Percentiles rank a stretch among this genome's conserved stretches.
Evolutionary conservation across 2,113 vertebrate genomes (phyloP).

Genomic region (human): DNA sequence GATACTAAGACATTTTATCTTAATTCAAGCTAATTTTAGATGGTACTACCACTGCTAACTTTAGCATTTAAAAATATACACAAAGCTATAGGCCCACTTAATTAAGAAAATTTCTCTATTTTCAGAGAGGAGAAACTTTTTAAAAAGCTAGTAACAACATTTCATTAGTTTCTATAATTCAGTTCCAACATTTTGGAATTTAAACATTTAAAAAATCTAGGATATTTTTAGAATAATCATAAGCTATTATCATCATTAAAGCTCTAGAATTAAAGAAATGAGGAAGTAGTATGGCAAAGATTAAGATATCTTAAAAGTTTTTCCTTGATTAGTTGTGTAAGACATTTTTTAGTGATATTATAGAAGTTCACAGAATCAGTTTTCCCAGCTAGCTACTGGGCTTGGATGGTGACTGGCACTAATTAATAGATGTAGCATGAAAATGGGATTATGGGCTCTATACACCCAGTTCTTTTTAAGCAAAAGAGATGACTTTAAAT

Average conservation of each 20-base stretch:
- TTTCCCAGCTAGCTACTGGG: too few species aligned
- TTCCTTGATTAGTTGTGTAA: background rate
- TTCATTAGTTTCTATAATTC: background rate
- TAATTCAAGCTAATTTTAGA: conserved; percentile 3
- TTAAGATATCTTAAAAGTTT: background rate
- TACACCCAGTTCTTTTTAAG: too few species aligned
- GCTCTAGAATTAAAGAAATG: background rate
- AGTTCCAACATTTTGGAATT: background rate
- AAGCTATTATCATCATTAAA: background rate
- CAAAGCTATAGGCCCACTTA: background rate
- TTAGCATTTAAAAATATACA: background rate
- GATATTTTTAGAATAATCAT: background rate
- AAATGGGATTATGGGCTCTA: too few species aligned
- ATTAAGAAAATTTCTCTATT: background rate
- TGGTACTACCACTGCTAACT: background rate
- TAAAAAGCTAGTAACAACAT: background rate
- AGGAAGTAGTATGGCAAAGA: background rate
- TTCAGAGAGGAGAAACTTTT: conserved; percentile 16
- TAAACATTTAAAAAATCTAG: background rate
- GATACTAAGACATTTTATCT: background rate
- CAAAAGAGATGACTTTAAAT: too few species aligned
- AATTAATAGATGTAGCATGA: too few species aligned
- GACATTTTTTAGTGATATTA: too few species aligned
- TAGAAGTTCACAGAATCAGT: too few species aligned
- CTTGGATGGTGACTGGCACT: too few species aligned